Evolutionary conservation across 2,797 vertebrate species (phyloP), one percentile per base, ranked within the genome.

Genomic region (Florisuga fusca): DNA sequence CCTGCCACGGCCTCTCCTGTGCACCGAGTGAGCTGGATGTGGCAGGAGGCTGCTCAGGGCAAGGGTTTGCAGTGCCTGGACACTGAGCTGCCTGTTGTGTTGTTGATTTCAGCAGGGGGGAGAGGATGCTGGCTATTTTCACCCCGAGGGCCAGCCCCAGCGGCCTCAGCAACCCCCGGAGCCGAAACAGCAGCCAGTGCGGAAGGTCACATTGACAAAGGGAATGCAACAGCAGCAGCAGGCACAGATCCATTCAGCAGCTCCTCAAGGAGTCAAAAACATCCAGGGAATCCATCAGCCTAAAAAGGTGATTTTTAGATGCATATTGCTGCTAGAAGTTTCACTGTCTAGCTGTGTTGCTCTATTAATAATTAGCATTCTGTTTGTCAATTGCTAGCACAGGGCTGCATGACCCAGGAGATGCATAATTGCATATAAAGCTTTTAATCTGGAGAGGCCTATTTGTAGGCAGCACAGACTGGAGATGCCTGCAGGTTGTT

Each of bases 181-280:
- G 84, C 97, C 87, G 66, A 97, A 97, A 96, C 98, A 97, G 96
- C 98, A 98, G 72, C 95, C 98, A 82, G 97, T 98, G 82, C 98
- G 99, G 97, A 99, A 99, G 98, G 98, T 99, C 94, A 99, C 99
- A 31, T 97, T 99, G 97, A 98, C 98, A 93, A 98, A 98, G 84
- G 97, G 97, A 80, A 84, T 97, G 95, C 98, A 98, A 89, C 98
- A 97, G 83, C 98, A 98, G 89, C 98, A 94, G 72, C 96, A 97
- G 92, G 88, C 97, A 72, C 97, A 97, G 83, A 67, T 95, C 81
- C 97, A 97, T 91, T 87, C 97, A 13, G 48, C 97, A 45, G 84
- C 95, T 94, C 98, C 98, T 63, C 98, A 97, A 78, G 97, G 97
- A 91, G 96, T 98, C 97, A 98, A 97, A 96, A 99, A 98, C 88